Base-by-base conservation (phyloP, 2,113 vertebrate species). In the Cyanoramphus novaezelandiae region DNA sequence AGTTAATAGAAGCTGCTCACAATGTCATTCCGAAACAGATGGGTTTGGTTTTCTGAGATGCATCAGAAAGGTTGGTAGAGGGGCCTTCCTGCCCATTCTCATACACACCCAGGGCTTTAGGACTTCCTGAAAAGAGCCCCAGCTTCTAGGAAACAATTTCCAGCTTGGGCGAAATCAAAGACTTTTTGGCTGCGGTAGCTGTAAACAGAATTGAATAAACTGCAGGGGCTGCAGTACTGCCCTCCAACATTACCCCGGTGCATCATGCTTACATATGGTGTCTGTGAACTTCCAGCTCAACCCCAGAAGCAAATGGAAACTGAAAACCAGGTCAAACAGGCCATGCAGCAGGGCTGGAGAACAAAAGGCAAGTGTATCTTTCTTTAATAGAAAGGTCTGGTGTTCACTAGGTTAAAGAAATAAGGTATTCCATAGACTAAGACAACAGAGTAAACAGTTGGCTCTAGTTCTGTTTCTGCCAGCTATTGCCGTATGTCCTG, bases 31-130 rank as follows among this genome's bases (percentile, higher is more conserved):
- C 74, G 70, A 59, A 85, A 63, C 7, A 13, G 44, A 23, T 33
- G 13, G 28, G 0, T 79, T 82, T 46, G 46, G 25, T 43, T 77
- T 80, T 63, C 81, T 28, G 43, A 20, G 31, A 5, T 41, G 33
- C 17, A 33, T 49, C 74, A 75, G 68, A 50, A 44, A 27, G 37
- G 60, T 10, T 0, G 0, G 46, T 2, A 21, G 35, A 44, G 18
- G 27, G 15, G n/a, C 60, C n/a, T 67, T 86, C 41, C 65, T 85
- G 44, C n/a, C 29, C 16, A 16, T 17, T 55, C 41, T 43, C 16
- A 33, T 24, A 9, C 16, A 6, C 17, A 52, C 16, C 20, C 10
- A 6, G 17, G 27, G 21, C 5, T 68, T 84, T 11, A 39, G 33
- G 77, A 13, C 70, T 71, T 91, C 87, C 47, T 47, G 62, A 44